Conservation (phyloP, 2,113 vertebrate genomes). For the Taxidea taxus region DNA sequence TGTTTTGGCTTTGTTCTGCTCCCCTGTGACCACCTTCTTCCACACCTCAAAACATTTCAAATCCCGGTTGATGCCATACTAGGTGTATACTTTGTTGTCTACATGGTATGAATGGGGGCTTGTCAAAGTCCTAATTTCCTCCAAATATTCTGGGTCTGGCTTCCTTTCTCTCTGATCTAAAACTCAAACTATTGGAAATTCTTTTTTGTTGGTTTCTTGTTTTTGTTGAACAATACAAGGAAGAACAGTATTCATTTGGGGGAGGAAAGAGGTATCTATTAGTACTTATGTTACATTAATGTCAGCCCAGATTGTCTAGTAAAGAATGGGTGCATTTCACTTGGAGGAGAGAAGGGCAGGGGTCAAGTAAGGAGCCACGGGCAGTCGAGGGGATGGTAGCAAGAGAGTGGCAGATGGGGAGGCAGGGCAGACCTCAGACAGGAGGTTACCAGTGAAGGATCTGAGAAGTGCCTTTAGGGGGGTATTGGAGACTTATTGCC, state of each 20-base stretch:
- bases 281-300: neutral
- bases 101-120: neutral
- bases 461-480: neutral
- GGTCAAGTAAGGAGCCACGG: neutral
- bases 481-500: neutral
- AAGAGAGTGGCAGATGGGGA: too few species aligned
- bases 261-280: neutral
- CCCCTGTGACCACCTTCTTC: neutral
- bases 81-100: neutral
- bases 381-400: neutral
- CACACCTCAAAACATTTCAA: neutral
- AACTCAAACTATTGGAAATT: neutral
- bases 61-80: neutral
- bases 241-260: neutral
- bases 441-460: neutral
- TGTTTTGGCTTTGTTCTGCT: neutral
- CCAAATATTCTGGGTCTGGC: neutral
- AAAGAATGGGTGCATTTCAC: neutral
- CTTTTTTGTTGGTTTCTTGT: neutral
- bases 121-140: neutral
- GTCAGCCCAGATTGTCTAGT: neutral
- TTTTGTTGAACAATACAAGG: neutral
- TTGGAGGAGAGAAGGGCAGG: neutral
- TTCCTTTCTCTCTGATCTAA: neutral
- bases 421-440: neutral